phyloP scores from a whole-genome alignment of 2,113 vertebrate genomes.

The Dolichotis patagonum region DNA sequence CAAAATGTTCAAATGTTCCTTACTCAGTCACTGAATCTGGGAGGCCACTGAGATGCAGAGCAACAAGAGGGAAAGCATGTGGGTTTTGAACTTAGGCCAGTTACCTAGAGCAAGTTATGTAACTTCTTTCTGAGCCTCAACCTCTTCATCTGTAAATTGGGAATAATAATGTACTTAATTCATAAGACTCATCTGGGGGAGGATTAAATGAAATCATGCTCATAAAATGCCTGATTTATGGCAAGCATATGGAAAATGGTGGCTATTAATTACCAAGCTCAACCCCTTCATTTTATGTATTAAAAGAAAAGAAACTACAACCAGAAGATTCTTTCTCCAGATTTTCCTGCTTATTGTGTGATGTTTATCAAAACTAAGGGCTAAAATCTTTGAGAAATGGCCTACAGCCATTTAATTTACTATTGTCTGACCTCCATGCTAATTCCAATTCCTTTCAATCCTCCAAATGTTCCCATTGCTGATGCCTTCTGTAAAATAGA shows the following conservation, averaged over 20 bases:
- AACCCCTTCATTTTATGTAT: constrained; percentile 38
- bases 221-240: constrained; percentile 33
- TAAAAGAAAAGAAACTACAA: constrained; percentile 9
- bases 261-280: constrained; percentile 32
- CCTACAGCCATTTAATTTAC: constrained; percentile 50
- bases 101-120: neutral
- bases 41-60: neutral
- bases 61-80: neutral
- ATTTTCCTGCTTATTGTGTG: neutral
- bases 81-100: neutral
- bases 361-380: constrained; percentile 34
- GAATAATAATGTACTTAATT: constrained; percentile 27
- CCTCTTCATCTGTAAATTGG: constrained; percentile 37
- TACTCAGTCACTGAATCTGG: neutral
- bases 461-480: constrained; percentile 27
- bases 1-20: neutral
- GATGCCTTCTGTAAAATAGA: constrained; percentile 53
- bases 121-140: constrained; percentile 22
- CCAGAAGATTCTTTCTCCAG: constrained; percentile 30
- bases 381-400: constrained; percentile 15
- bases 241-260: constrained; percentile 32
- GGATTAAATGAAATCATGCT: constrained; percentile 53
- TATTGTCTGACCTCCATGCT: neutral
- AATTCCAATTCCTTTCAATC: neutral
- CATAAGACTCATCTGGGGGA: constrained; percentile 33